Evolutionary conservation across 2,888 invertebrate genomes (phyloP), one percentile per base, ranked within the genome.

Genomic region (Trachelus iudaicus): DNA sequence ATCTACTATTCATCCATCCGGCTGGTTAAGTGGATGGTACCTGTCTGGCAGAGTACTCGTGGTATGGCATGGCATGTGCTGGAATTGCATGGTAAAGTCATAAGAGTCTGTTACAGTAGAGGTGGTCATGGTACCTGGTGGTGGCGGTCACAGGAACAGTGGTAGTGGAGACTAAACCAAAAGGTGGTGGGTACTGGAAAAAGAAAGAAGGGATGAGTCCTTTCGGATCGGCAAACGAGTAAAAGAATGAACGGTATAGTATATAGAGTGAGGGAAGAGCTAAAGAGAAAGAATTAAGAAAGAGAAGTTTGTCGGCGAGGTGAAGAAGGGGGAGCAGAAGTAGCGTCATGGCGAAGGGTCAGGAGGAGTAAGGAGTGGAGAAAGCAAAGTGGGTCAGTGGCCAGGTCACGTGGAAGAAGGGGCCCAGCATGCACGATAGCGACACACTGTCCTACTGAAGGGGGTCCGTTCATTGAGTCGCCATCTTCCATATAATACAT

Each of bases 361-460:
- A 30, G 31, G 71, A 15, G 31, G 71, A 30, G 71, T 31, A 71
- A 71, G 85, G 87, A 88, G 89, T 88, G 87, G 89, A 85, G 89
- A 88, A 91, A 91, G 91, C 90, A 89, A 91, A 90, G 85, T 91
- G 90, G 88, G 87, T 89, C 88, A 89, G 89, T 89, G 90, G 90
- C 91, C 90, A 90, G 73, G 76, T 76, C 69, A 79, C 89, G 88
- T 88, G 87, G 88, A 88, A 88, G 90, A 88, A 90, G 89, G 89
- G 90, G 89, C 87, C 86, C 89, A 89, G 85, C 86, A 87, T 85
- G 86, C 88, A 88, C 88, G 89, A 88, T 89, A 87, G 86, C 91
- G 91, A 91, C 91, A 91, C 90, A 91, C 91, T 91, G 91, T 91
- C 91, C 91, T 91, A 91, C 91, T 91, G 40, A 56, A 56, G 23